Conservation (phyloP, 2,797 vertebrate species). For the Sarcoramphus papa region DNA sequence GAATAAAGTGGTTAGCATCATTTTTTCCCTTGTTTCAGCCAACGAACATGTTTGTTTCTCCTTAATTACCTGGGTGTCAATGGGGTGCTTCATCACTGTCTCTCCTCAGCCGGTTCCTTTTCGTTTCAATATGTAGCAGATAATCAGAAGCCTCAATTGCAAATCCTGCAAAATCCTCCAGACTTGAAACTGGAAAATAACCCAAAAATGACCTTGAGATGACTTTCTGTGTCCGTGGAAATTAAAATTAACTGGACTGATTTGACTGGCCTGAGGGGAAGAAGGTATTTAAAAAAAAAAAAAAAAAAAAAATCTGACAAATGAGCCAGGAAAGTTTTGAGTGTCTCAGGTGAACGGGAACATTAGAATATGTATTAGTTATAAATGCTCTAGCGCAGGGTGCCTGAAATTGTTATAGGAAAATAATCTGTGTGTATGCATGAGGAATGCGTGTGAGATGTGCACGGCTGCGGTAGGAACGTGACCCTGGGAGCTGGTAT, state of each 20-base stretch:
- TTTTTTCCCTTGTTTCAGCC: slow-evolving; percentile 23
- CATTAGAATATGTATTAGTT: slow-evolving; percentile 41
- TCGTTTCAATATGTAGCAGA: slow-evolving; percentile 15
- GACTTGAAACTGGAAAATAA: slow-evolving; percentile 15
- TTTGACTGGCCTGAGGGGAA: slow-evolving; percentile 50
- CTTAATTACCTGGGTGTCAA: slow-evolving; percentile 66
- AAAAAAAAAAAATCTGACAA: slow-evolving; percentile 1
- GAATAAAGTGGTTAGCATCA: slow-evolving; percentile 23
- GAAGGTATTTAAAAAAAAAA: neutral
- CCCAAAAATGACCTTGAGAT: slow-evolving; percentile 53
- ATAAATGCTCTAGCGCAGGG: neutral
- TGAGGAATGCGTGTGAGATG: neutral
- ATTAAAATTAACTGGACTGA: slow-evolving; percentile 58
- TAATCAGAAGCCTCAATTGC: slow-evolving; percentile 26
- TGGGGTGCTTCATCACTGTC: slow-evolving; percentile 63
- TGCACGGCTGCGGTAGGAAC: accelerated
- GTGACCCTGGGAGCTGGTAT: neutral
- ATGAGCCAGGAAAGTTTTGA: slow-evolving; percentile 18
- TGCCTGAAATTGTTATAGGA: slow-evolving; percentile 2
- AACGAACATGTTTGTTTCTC: slow-evolving; percentile 52
- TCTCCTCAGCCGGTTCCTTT: slow-evolving; percentile 28
- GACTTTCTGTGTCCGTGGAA: neutral
- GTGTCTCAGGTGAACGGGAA: slow-evolving; percentile 25
- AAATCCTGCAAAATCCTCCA: slow-evolving; percentile 8
- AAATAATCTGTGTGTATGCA: neutral